These are phyloP conservation scores for Tapera naevia DNA, from an alignment of 2,797 vertebrate genomes.

Conservation along the genomic window DNA sequence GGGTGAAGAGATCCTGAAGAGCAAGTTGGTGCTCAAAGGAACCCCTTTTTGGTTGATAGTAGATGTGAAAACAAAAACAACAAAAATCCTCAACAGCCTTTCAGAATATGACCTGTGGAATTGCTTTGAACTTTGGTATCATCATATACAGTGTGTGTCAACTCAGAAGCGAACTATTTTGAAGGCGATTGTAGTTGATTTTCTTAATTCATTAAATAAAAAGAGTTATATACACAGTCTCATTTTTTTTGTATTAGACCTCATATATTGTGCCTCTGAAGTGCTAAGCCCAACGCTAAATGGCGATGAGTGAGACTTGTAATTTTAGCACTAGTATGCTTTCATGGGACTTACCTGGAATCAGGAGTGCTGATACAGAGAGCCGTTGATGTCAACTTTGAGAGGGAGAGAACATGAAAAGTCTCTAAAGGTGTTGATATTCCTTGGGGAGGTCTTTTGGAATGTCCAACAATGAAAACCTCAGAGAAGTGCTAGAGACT, in stretches of 20 bases:
- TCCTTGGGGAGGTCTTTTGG: neutral
- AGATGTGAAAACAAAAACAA: neutral
- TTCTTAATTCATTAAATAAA: too few species aligned
- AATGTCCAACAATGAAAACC: neutral
- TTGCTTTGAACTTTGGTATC: too few species aligned
- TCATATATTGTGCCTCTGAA: neutral
- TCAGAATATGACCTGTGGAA: too few species aligned
- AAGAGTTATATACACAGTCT: too few species aligned
- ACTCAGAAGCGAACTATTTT: too few species aligned
- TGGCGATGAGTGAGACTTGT: neutral
- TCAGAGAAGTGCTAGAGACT: neutral
- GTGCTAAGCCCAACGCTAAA: neutral
- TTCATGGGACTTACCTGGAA: neutral
- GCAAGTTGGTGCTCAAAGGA: too few species aligned
- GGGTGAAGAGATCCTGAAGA: too few species aligned
- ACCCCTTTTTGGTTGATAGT: too few species aligned
- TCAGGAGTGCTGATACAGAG: neutral
- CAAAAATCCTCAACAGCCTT: too few species aligned
- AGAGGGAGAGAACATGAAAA: neutral
- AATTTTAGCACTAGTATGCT: neutral
- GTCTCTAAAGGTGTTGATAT: neutral
- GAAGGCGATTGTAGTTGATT: too few species aligned
- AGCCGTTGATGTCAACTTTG: neutral
- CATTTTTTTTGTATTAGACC: too few species aligned
- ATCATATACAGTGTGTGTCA: too few species aligned